A percentile compares a stretch with the other conserved stretches of the same genome.
phyloP scores from a whole-genome alignment of 1,140 invertebrate species.

The Zaprionus kolodkinae region DNA sequence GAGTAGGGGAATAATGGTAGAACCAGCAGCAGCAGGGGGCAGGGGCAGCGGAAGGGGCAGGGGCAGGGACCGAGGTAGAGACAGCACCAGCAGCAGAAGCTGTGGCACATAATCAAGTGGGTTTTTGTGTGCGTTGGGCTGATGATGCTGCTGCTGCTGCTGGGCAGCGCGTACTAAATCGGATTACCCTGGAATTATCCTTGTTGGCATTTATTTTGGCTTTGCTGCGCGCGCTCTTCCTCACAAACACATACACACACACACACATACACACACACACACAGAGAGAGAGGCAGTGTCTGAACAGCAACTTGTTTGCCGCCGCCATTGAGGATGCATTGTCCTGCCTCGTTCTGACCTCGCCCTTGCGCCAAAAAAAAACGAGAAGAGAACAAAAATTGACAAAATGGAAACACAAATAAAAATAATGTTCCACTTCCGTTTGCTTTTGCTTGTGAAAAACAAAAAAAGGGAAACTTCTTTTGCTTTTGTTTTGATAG shows the following conservation, averaged over 20 bases:
- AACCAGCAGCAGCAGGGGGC: too few species aligned
- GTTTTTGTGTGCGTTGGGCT: conserved; percentile 18
- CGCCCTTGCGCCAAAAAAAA: conserved; percentile 36
- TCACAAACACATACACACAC: conserved; percentile 14
- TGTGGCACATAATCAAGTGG: conserved; percentile 44
- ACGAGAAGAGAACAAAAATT: conserved; percentile 6
- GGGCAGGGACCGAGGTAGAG: neutral
- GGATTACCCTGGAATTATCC: conserved; percentile 78
- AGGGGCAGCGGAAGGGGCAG: neutral
- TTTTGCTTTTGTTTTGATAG: conserved; percentile 53
- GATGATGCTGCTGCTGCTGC: neutral
- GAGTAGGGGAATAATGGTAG: conserved; percentile 1
- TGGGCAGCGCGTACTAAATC: conserved; percentile 71
- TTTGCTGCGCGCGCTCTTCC: conserved; percentile 27
- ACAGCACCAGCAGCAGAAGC: conserved; percentile 6
- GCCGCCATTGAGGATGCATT: conserved; percentile 28
- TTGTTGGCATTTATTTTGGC: conserved; percentile 79
- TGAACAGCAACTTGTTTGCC: conserved; percentile 54
- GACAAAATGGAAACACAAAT: conserved; percentile 51
- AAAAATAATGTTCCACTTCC: conserved; percentile 76
- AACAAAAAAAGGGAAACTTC: conserved; percentile 29
- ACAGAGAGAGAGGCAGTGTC: conserved; percentile 25
- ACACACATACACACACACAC: neutral
- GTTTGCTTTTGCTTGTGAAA: conserved; percentile 47
- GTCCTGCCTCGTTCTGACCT: conserved; percentile 25